phyloP scores from a whole-genome alignment of 2,888 invertebrate genomes.

The Fabriciana adippe region DNA sequence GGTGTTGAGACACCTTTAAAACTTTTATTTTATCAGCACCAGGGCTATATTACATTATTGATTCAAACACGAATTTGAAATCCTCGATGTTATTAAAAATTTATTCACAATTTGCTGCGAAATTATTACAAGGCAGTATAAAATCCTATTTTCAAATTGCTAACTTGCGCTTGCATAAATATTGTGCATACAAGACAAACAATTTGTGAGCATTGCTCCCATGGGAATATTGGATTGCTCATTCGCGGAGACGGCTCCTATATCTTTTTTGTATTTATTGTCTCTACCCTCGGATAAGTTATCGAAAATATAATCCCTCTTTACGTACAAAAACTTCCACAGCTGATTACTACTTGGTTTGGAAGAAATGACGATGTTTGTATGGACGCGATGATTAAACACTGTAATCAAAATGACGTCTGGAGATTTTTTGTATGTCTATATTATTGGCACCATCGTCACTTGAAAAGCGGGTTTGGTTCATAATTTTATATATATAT shows the following conservation, averaged over 20 bases:
- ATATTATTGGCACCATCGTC: too few species aligned
- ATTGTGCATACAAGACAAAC: conserved; percentile 37
- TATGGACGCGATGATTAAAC: conserved; percentile 49
- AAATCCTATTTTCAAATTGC: conserved; percentile 40
- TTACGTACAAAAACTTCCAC: conserved; percentile 74
- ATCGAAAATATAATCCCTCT: conserved; percentile 81
- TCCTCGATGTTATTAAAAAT: too few species aligned
- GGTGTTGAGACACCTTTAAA: too few species aligned
- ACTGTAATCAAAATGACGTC: background rate
- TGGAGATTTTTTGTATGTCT: background rate
- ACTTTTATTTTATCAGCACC: too few species aligned
- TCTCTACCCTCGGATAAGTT: conserved; percentile 74
- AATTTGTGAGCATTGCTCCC: conserved; percentile 59
- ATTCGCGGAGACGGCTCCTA: conserved; percentile 55
- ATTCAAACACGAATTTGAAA: too few species aligned
- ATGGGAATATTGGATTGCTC: conserved; percentile 72
- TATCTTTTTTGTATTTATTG: conserved; percentile 76
- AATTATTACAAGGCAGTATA: conserved; percentile 17
- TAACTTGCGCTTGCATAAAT: conserved; percentile 37
- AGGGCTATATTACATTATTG: too few species aligned
- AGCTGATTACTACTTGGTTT: conserved; percentile 75
- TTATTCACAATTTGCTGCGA: too few species aligned
- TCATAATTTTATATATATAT: too few species aligned
- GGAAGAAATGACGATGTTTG: conserved; percentile 55
- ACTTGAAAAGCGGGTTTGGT: too few species aligned